Conservation (phyloP, 2,888 invertebrate species). For the Tipula vernalis region DNA sequence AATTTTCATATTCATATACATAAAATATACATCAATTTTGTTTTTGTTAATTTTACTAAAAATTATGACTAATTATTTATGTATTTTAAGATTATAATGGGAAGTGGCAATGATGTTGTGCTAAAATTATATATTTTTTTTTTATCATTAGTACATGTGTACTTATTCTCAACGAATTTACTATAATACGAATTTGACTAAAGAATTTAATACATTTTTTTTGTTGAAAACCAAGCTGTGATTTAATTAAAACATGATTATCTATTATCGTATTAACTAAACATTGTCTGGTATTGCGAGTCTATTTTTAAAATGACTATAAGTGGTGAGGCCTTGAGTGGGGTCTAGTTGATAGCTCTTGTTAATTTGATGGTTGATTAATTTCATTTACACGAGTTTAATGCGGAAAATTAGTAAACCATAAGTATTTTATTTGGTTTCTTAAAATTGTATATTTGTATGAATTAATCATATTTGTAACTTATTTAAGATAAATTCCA, state of each 20-base stretch:
- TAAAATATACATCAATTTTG: background rate
- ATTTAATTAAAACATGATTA: background rate
- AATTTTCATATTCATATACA: background rate
- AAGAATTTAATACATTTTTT: background rate
- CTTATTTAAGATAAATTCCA: background rate
- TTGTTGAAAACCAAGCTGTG: background rate
- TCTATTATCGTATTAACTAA: background rate
- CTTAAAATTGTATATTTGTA: background rate
- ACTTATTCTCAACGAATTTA: background rate
- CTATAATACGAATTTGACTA: background rate
- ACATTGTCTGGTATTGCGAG: background rate
- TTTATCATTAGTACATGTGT: background rate
- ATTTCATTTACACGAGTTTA: background rate
- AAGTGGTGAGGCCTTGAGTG: background rate
- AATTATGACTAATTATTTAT: background rate
- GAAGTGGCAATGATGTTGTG: background rate
- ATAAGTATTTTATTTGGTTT: background rate
- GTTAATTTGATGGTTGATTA: background rate
- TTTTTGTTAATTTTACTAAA: background rate
- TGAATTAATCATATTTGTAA: background rate
- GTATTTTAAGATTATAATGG: background rate
- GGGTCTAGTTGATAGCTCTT: background rate
- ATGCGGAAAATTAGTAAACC: background rate
- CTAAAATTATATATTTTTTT: background rate
- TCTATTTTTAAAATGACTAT: background rate